Conservation (phyloP, 1,140 invertebrate species). For the Magallana ariakensis region DNA sequence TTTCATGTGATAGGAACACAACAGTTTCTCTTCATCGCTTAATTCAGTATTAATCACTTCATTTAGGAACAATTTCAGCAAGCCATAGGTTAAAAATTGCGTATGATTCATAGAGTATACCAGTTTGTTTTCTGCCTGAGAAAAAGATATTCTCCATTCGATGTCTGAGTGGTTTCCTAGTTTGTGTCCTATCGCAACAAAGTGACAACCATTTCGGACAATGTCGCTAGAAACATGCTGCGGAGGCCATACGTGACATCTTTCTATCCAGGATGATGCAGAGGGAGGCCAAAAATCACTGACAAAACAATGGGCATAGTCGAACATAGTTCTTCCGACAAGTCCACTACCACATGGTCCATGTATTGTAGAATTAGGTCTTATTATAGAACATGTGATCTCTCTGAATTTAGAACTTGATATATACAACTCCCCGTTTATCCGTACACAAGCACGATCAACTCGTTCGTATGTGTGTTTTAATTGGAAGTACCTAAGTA, state of each 20-base stretch:
- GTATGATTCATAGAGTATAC: slow-evolving; percentile 41
- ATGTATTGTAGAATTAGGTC: background rate
- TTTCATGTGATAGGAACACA: slow-evolving; percentile 52
- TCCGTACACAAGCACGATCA: background rate
- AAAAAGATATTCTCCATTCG: slow-evolving; percentile 55
- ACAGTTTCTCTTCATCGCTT: background rate
- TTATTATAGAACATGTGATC: background rate
- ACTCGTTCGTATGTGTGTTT: no score
- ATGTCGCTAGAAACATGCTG: background rate
- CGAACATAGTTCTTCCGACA: background rate
- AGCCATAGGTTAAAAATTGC: slow-evolving; percentile 43
- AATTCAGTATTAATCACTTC: background rate
- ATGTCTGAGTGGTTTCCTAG: background rate
- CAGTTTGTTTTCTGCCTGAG: slow-evolving; percentile 42
- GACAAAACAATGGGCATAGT: slow-evolving; percentile 18
- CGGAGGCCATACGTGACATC: slow-evolving; percentile 23
- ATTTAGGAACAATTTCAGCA: slow-evolving; percentile 47
- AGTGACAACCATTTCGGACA: slow-evolving; percentile 41
- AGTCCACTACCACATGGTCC: slow-evolving; percentile 23
- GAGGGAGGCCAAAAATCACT: slow-evolving; percentile 34
- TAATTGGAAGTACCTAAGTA: background rate
- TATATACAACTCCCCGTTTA: no score
- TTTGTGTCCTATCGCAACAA: slow-evolving; percentile 47
- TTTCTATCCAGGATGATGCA: slow-evolving; percentile 21
- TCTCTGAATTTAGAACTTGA: slow-evolving; percentile 7